Base-by-base conservation (phyloP, 1,140 invertebrate species). In the Lucilia sericata region DNA sequence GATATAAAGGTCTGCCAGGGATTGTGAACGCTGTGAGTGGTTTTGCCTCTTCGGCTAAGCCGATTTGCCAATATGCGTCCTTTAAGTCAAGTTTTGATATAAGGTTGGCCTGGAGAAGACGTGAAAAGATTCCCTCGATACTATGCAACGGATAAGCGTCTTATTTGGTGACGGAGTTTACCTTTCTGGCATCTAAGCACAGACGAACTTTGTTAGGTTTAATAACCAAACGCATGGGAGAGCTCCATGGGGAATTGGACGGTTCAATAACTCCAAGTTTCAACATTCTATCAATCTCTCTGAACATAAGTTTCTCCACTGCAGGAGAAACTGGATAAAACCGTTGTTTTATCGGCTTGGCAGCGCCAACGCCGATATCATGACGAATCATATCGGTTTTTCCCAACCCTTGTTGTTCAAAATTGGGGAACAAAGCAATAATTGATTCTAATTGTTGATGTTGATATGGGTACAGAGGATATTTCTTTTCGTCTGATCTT, bases 391-490 rank as follows among this genome's bases (percentile, higher is more conserved):
- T 5, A 3, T 84, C 92, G 91, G 34, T 83, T 85, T 2, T 92
- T 86, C 1, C 92, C 91, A 86, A 92, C 92, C 0, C 91, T 91
- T 89, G 92, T 91, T 2, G 89, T 87, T 25, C 83, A 87, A 84
- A 92, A 93, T 74, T 89, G 88, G 83, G 87, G 92, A 21, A 91
- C 85, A 2, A 90, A 89, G 80, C 88, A 87, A 65, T 89, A 88
- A 21, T 89, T 90, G 2, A 91, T 91, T 4, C 90, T 89, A 86
- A 92, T 92, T 4, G 91, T 91, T 1, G 92, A 93, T 60, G 91
- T 91, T 49, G 87, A 83, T 78, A 84, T 84, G 21, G 85, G 88
- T 12, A 83, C 78, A 17, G 86, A 25, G 1, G 84, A 84, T 8
- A 92, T 25, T 0, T 86, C 86, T 7, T 92, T 87, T 83, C 92